These are phyloP conservation scores for Pantherophis vulpinus DNA, from an alignment of 2,797 vertebrate species.

Conservation along the genomic window DNA sequence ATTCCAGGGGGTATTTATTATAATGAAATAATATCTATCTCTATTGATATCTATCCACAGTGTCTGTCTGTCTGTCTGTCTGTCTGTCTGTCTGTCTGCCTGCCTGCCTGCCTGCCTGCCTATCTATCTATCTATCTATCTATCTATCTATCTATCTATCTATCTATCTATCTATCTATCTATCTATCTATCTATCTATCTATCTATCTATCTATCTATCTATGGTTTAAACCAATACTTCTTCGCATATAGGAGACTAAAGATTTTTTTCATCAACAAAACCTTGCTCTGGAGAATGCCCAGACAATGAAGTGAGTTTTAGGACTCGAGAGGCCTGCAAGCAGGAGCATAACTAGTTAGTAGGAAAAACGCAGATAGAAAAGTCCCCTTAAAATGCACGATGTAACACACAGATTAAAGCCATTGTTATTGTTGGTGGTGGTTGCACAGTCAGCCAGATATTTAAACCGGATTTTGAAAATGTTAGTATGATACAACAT, in stretches of 20 bases:
- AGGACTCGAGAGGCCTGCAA: background rate
- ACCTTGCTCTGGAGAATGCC: background rate
- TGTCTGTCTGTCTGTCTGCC: background rate
- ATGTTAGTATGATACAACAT: background rate
- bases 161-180: background rate
- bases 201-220: background rate
- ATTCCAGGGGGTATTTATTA: no score
- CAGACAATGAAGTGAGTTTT: background rate
- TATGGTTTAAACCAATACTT: background rate
- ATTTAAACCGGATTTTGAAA: background rate
- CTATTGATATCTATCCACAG: background rate
- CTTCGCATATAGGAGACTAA: background rate
- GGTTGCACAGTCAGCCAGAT: background rate
- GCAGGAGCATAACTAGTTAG: background rate
- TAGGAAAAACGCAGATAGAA: background rate
- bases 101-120: background rate
- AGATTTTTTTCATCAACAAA: background rate
- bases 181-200: background rate
- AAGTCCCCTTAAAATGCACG: background rate
- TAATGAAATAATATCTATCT: background rate
- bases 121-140: background rate
- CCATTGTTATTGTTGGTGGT: constrained; percentile 35
- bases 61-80: no score
- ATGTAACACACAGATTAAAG: constrained; percentile 22
- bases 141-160: background rate